Percentiles rank a stretch among this genome's conserved stretches.
These are phyloP conservation scores for Drosophila atroscutellata DNA, from an alignment of 2,888 invertebrate species.

Conservation along the genomic window DNA sequence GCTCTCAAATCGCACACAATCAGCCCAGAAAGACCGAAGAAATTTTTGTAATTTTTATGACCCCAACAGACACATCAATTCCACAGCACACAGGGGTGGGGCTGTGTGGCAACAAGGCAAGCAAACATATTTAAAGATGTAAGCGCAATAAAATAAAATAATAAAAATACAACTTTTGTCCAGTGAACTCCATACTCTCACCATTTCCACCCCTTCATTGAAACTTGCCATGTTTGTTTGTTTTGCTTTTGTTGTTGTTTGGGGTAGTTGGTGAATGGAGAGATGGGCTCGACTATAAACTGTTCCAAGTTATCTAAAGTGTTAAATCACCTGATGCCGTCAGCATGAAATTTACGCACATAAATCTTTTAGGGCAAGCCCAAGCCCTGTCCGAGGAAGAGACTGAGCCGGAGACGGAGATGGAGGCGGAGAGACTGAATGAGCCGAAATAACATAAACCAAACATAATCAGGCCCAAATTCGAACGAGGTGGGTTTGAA, in stretches of 20 bases:
- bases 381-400: slow-evolving; percentile 33
- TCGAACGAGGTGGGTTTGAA: slow-evolving; percentile 38
- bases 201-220: not conserved
- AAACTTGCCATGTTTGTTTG: slow-evolving; percentile 29
- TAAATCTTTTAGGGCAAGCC: slow-evolving; percentile 75
- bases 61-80: slow-evolving; percentile 82
- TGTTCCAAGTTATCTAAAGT: slow-evolving; percentile 82
- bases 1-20: slow-evolving; percentile 68
- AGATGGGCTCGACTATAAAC: slow-evolving; percentile 69
- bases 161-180: slow-evolving; percentile 77
- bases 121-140: slow-evolving; percentile 74
- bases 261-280: slow-evolving; percentile 8
- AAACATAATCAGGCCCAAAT: slow-evolving; percentile 70
- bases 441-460: slow-evolving; percentile 73
- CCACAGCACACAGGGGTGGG: slow-evolving; percentile 38
- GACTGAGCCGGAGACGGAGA: not conserved
- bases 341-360: slow-evolving; percentile 83
- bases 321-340: slow-evolving; percentile 84
- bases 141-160: slow-evolving; percentile 76
- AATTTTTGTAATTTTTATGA: slow-evolving; percentile 79
- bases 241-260: slow-evolving; percentile 13
- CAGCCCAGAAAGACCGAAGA: slow-evolving; percentile 68
- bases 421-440: slow-evolving; percentile 35
- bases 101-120: slow-evolving; percentile 40
- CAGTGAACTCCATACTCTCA: slow-evolving; percentile 4